Evolutionary conservation across 2,797 vertebrate genomes (phyloP).

Genomic region (Enoplosus armatus): DNA sequence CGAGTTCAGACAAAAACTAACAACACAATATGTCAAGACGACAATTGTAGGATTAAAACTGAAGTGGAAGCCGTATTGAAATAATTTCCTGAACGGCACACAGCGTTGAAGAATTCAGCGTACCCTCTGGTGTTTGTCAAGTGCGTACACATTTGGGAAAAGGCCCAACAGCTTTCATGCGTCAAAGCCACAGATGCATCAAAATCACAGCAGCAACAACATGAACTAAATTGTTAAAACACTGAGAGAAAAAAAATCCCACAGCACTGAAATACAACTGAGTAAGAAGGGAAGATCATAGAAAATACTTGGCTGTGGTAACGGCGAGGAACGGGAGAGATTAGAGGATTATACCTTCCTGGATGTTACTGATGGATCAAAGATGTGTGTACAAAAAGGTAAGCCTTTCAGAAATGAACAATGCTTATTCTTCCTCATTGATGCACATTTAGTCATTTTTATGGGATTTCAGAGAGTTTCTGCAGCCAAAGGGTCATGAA

Average conservation of each 20-base stretch:
- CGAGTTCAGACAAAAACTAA: not conserved
- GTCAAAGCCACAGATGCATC: slow-evolving; percentile 56
- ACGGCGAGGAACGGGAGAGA: slow-evolving; percentile 48
- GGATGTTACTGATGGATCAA: slow-evolving; percentile 69
- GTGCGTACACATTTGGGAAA: slow-evolving; percentile 41
- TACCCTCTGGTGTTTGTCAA: slow-evolving; percentile 50
- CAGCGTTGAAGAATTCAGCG: slow-evolving; percentile 7
- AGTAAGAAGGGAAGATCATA: slow-evolving; percentile 52
- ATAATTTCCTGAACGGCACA: slow-evolving; percentile 33
- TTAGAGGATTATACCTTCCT: slow-evolving; percentile 70
- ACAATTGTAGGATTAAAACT: slow-evolving; percentile 52
- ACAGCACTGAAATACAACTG: slow-evolving; percentile 37
- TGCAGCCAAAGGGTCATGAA: slow-evolving; percentile 26
- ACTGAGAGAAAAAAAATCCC: slow-evolving; percentile 17
- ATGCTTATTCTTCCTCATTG: slow-evolving; percentile 40
- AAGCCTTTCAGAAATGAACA: slow-evolving; percentile 49
- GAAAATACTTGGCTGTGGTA: slow-evolving; percentile 51
- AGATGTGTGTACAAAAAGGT: slow-evolving; percentile 55
- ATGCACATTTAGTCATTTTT: slow-evolving; percentile 40
- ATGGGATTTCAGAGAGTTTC: slow-evolving; percentile 38
- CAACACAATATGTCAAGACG: slow-evolving; percentile 29
- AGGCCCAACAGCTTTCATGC: slow-evolving; percentile 47
- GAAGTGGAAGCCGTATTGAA: slow-evolving; percentile 30
- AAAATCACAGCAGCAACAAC: slow-evolving; percentile 54
- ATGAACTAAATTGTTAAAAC: slow-evolving; percentile 51